Conservation (phyloP, 2,888 invertebrate species). For the Nomada lathburiana region DNA sequence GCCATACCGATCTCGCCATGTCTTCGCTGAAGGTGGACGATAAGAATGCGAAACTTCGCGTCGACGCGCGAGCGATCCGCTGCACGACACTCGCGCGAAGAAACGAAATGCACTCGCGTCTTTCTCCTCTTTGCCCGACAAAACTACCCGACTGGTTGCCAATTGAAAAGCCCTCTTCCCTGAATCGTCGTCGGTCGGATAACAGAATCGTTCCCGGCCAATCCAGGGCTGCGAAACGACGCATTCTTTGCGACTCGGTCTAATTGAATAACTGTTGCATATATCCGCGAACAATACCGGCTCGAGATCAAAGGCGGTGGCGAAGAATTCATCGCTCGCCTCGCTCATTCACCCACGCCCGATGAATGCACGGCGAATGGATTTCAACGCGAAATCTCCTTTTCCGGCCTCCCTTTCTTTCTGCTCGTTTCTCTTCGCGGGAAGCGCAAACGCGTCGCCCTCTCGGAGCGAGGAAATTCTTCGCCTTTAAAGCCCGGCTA, state of each 20-base stretch:
- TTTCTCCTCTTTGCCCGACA: neutral
- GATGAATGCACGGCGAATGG: slow-evolving; percentile 5
- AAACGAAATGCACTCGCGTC: no score
- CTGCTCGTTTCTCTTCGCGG: neutral
- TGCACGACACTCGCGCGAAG: no score
- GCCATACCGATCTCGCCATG: no score
- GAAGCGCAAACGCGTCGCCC: neutral
- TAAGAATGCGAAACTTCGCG: no score
- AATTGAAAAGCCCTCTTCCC: slow-evolving; percentile 17
- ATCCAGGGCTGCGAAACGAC: slow-evolving; percentile 13
- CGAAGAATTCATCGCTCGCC: slow-evolving; percentile 41
- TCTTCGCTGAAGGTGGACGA: no score
- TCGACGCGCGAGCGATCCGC: no score
- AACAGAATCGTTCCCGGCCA: slow-evolving; percentile 10
- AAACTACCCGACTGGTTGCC: neutral
- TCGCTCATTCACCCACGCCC: slow-evolving; percentile 11
- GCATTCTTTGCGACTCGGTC: slow-evolving; percentile 11
- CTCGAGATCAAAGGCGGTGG: slow-evolving; percentile 34
- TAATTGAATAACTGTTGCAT: slow-evolving; percentile 36
- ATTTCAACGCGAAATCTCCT: neutral
- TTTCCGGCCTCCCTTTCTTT: neutral
- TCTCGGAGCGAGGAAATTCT: slow-evolving; percentile 14
- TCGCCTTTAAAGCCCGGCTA: neutral
- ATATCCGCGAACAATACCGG: slow-evolving; percentile 28
- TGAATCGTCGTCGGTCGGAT: slow-evolving; percentile 21